Evolutionary conservation across 2,113 vertebrate genomes (phyloP), one percentile per base, ranked within the genome.

Genomic region (Lichenostomus cassidix): DNA sequence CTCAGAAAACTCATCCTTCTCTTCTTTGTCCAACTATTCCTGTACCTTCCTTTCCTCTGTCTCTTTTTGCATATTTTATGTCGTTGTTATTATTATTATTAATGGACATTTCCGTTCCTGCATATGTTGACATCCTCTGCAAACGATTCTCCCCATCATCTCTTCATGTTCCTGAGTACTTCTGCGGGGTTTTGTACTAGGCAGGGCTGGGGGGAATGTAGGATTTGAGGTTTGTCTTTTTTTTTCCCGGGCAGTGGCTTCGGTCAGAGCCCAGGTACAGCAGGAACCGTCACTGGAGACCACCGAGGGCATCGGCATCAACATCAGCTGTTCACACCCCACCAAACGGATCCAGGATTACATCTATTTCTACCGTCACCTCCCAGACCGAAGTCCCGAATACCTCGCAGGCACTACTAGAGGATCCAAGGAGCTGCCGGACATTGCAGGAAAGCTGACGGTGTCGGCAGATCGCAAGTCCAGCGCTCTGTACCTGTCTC

Each of bases 311-410:
- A 68, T 2, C 0, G 0, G 7, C 11, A 29, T 74, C 47, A 62
- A 3, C 29, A 68, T 68, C 65, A 67, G 0, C 11, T 78, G 60
- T 53, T 62, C 53, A 13, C 37, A 73, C 7, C 39, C 29, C 10
- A 12, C 8, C 3, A 75, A 4, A 3, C 3, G 4, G 23, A 4
- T 0, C 0, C 0, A 0, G 0, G 8, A 76, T 0, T 16, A 0
- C 3, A 42, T 73, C 14, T 0, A 10, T 0, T 90, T 8, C 4
- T 81, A 70, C 25, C 10, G 7, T 10, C 83, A 41, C 8, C 8
- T 67, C 15, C 46, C 5, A 1, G 59, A 39, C 25, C 0, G 1
- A 18, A 1, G 19, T 3, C 44, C 52, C 2, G 1, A 14, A 12
- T 9, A 7, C 11, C 2, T 62, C 2, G 2, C 0, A 1, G 0